phyloP scores from a whole-genome alignment of 2,888 invertebrate species.

The Campoplex nolae region DNA sequence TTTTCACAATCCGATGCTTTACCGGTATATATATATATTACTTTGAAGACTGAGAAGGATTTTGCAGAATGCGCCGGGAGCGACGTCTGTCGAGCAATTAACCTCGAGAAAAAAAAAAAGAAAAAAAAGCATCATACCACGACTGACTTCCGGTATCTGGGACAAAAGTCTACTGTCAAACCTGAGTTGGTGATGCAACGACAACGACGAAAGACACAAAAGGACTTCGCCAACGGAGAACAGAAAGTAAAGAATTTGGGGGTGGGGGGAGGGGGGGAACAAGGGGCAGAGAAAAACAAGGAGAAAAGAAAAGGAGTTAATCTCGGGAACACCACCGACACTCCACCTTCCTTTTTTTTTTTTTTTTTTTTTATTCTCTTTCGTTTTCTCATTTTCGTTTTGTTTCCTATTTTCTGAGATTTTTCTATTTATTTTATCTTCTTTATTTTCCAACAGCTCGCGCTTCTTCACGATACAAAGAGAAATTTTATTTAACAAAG shows the following conservation, averaged over 20 bases:
- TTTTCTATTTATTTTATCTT: neutral
- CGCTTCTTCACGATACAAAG: slow-evolving; percentile 12
- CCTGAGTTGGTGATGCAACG: slow-evolving; percentile 14
- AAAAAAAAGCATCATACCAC: slow-evolving; percentile 36
- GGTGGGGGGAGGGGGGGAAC: no score
- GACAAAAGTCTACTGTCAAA: slow-evolving; percentile 43
- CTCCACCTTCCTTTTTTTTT: slow-evolving; percentile 29
- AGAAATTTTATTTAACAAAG: neutral
- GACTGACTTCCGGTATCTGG: slow-evolving; percentile 56
- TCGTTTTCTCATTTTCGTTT: slow-evolving; percentile 9
- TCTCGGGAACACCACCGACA: slow-evolving; percentile 50
- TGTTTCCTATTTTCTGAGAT: neutral
- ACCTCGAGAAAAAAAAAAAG: slow-evolving; percentile 14
- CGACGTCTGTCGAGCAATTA: slow-evolving; percentile 51
- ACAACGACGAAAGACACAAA: slow-evolving; percentile 35
- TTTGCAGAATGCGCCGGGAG: slow-evolving; percentile 21
- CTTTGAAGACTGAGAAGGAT: slow-evolving; percentile 12
- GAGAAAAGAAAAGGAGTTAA: slow-evolving; percentile 54
- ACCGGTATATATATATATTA: neutral
- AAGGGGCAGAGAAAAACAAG: neutral
- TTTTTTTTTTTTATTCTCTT: neutral
- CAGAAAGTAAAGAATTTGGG: slow-evolving; percentile 33
- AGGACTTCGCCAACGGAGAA: slow-evolving; percentile 4
- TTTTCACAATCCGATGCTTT: neutral
- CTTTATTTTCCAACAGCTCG: neutral